Evolutionary conservation across 35 echinoderm and acorn worm species (phyloP).

Genomic region (Ptychodera flava): DNA sequence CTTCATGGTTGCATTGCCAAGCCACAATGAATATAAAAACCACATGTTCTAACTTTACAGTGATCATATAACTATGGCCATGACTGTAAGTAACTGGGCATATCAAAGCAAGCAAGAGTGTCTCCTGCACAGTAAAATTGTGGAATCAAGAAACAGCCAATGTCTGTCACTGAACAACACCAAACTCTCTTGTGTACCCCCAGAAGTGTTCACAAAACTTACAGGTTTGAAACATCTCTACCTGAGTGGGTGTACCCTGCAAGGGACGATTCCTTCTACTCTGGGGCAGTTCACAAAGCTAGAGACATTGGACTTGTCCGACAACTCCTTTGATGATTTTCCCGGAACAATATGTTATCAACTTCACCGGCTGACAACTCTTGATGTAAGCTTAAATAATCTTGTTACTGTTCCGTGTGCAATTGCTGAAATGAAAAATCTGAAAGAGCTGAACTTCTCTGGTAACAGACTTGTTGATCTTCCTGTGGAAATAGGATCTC

Average conservation of each 20-base stretch:
- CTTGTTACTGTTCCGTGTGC: not conserved
- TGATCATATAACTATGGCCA: too few species aligned
- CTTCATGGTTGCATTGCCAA: too few species aligned
- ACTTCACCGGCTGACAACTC: not conserved
- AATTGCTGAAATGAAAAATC: not conserved
- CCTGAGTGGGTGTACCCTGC: slow-evolving; percentile 14
- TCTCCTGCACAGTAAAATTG: not conserved
- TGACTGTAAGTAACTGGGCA: too few species aligned
- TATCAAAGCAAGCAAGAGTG: not conserved
- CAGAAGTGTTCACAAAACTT: not conserved
- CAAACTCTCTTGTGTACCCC: not conserved
- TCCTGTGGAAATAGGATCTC: slow-evolving; percentile 3
- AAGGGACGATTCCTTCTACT: not conserved
- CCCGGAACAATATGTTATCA: not conserved
- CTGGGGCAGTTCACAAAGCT: not conserved
- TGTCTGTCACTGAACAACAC: slow-evolving; percentile 10
- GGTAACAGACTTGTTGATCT: slow-evolving; percentile 17
- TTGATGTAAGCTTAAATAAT: slow-evolving; percentile 23
- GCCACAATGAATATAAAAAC: too few species aligned
- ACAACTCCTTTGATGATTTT: slow-evolving; percentile 11
- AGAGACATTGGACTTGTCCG: slow-evolving; percentile 19
- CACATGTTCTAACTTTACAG: too few species aligned
- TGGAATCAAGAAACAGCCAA: slow-evolving; percentile 3
- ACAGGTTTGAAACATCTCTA: slow-evolving; percentile 15
- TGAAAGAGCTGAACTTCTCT: slow-evolving; percentile 15